These are phyloP conservation scores for Hedychridium roseum DNA, from an alignment of 2,888 invertebrate species.

Conservation along the genomic window DNA sequence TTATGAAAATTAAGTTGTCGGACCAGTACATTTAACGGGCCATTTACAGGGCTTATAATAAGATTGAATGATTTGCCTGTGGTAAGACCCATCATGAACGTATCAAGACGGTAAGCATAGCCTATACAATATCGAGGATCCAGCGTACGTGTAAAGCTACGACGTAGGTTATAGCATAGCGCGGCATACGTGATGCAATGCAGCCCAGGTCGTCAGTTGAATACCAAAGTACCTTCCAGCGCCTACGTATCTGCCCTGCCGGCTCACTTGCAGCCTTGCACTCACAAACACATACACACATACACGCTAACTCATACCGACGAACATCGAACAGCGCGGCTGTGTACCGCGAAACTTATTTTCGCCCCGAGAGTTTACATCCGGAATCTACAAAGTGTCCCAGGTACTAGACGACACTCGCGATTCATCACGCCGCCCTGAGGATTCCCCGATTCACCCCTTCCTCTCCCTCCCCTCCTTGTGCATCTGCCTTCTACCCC, in stretches of 20 bases:
- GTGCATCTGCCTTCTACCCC: background rate
- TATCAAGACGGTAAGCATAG: conserved; percentile 23
- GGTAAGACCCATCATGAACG: too few relatives aligned
- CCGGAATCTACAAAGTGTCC: conserved; percentile 43
- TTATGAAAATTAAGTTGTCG: too few relatives aligned
- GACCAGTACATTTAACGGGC: too few relatives aligned
- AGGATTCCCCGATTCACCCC: background rate
- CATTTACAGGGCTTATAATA: too few relatives aligned
- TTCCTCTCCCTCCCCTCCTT: background rate
- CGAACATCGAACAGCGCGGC: conserved; percentile 28
- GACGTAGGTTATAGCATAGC: conserved; percentile 42
- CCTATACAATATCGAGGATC: conserved; percentile 14
- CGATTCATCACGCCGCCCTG: background rate
- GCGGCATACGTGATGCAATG: conserved; percentile 54
- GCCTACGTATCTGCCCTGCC: too few relatives aligned
- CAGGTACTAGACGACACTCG: background rate
- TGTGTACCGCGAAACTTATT: conserved; percentile 47
- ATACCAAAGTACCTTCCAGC: conserved; percentile 43
- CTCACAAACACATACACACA: too few relatives aligned
- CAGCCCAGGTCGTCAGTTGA: conserved; percentile 44
- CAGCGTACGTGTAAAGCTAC: conserved; percentile 43
- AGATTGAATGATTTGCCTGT: too few relatives aligned
- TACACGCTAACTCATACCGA: background rate
- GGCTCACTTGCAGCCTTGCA: too few relatives aligned
- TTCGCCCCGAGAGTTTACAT: conserved; percentile 41